Conservation (phyloP, 2,888 invertebrate species). For the Theodoxus fluviatilis region DNA sequence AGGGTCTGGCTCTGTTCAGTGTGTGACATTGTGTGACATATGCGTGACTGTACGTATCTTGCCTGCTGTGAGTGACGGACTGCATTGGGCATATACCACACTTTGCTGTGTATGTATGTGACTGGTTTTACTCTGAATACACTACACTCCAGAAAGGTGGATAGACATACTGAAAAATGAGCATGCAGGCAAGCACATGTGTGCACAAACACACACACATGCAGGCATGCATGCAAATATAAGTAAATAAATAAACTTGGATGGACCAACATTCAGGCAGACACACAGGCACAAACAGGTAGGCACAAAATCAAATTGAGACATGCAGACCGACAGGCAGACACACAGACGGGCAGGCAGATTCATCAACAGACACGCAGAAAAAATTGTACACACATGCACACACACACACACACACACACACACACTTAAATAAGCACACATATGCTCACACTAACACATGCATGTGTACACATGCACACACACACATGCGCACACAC, state of each 20-base stretch:
- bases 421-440: not conserved
- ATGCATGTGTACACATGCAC: not conserved
- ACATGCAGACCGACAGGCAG: too few relatives aligned
- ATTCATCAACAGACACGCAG: not conserved
- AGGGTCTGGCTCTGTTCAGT: too few relatives aligned
- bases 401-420: slow-evolving; percentile 2
- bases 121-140: too few relatives aligned
- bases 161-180: not conserved
- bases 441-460: not conserved
- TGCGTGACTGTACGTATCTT: too few relatives aligned
- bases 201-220: not conserved
- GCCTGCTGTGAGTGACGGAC: too few relatives aligned
- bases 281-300: not conserved
- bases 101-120: not conserved
- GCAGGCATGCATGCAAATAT: not conserved
- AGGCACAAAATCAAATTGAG: too few relatives aligned
- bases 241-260: slow-evolving; percentile 13
- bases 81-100: too few relatives aligned
- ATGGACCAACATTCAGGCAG: not conserved
- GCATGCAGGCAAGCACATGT: not conserved
- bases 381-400: not conserved
- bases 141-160: not conserved
- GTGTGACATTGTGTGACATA: too few relatives aligned
- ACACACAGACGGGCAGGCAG: not conserved
- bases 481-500: not conserved